Conservation (phyloP, 1,140 invertebrate genomes). For the Saccostrea echinata region DNA sequence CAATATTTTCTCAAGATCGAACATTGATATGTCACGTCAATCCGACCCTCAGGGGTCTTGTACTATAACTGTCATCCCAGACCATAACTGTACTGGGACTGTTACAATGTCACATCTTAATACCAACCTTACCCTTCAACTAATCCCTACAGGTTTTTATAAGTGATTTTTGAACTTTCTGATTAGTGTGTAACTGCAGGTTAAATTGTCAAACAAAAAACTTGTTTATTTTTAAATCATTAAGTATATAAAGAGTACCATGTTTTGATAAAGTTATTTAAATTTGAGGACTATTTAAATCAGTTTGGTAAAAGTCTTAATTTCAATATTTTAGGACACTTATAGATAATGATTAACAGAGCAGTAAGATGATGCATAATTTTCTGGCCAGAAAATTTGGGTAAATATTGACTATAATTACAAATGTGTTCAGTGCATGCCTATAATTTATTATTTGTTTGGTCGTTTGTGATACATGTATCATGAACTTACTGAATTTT, state of each 20-base stretch:
- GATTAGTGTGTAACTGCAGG: neutral
- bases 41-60: neutral
- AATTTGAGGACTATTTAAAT: neutral
- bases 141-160: neutral
- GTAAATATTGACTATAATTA: no score
- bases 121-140: neutral
- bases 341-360: no score
- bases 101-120: neutral
- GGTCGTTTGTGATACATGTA: no score
- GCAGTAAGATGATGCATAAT: no score
- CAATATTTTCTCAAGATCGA: conserved; percentile 18
- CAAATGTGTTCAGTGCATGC: no score
- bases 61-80: neutral
- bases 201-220: conserved; percentile 26
- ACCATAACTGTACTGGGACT: neutral
- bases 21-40: neutral
- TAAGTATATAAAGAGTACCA: conserved; percentile 5
- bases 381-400: no score
- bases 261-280: neutral
- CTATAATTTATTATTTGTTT: no score
- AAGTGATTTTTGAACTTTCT: conserved; percentile 31
- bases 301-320: neutral
- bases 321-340: no score
- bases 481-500: no score
- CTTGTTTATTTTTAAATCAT: conserved; percentile 27